Evolutionary conservation across 2,113 vertebrate species (phyloP), one percentile per base, ranked within the genome.

Genomic region (Crotalus tigris): DNA sequence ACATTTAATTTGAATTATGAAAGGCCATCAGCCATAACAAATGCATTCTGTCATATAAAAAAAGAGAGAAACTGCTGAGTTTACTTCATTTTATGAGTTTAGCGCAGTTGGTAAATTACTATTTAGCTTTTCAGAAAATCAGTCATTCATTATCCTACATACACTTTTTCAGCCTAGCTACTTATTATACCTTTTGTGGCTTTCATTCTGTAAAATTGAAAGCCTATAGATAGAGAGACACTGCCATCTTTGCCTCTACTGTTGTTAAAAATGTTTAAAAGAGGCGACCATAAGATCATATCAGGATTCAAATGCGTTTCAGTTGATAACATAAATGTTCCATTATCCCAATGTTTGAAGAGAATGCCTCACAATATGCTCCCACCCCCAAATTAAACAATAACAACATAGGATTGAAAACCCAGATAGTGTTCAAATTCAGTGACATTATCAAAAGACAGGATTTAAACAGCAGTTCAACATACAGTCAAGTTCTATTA

Each of bases 31-130:
- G 96, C 97, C 96, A 95, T 92, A 97, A 96, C 96, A 94, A 96
- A 96, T 97, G 95, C 91, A 94, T 97, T 97, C 96, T 97, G 97
- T 96, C 96, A 97, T 97, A 58, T 33, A 58, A 96, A 97, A 98
- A 98, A 19, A 81, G 33, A 81, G 75, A 81, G 69, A 97, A 97
- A 97, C 97, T 96, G 97, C 97, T 98, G 96, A 96, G 97, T 96
- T 97, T 96, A 97, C 97, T 98, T 97, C 97, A 97, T 97, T 98
- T 98, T 98, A 98, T 96, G 96, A 95, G 95, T 94, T 97, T 94
- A 15, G 93, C 55, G 61, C 97, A 97, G 97, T 96, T 94, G 93
- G 85, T 46, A 44, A 95, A 24, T 94, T 54, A 69, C 55, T 88
- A 90, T 94, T 55, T 58, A 85, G 11, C 93, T 96, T 92, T 92